Percentiles rank a stretch among this genome's conserved stretches.
These are phyloP conservation scores for Lycophotia porphyrea DNA, from an alignment of 2,888 invertebrate species.

Conservation along the genomic window DNA sequence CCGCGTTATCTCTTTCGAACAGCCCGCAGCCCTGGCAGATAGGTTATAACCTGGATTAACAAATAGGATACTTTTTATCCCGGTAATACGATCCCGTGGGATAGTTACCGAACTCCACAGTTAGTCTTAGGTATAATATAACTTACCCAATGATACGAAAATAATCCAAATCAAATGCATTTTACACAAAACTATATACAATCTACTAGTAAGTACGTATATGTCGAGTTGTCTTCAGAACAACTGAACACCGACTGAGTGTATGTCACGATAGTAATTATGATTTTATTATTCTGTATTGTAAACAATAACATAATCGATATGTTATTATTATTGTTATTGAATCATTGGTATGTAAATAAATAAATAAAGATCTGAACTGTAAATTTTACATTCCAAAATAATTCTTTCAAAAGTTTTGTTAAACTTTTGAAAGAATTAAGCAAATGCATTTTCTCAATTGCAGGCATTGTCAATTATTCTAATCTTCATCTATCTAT, in stretches of 20 bases:
- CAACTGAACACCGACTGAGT: neutral
- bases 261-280: neutral
- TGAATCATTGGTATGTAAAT: neutral
- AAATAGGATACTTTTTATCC: too few species aligned
- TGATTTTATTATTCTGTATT: neutral
- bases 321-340: constrained; percentile 13
- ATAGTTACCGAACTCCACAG: too few species aligned
- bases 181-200: neutral
- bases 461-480: neutral
- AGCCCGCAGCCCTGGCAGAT: too few species aligned
- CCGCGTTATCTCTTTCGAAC: too few species aligned
- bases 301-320: constrained; percentile 11
- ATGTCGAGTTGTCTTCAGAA: neutral
- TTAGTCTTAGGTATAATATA: neutral
- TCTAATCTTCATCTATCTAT: too few species aligned
- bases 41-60: too few species aligned
- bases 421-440: too few species aligned
- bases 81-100: too few species aligned
- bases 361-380: neutral
- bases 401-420: too few species aligned
- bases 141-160: constrained; percentile 24
- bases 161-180: constrained; percentile 21
- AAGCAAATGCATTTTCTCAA: neutral
- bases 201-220: neutral
- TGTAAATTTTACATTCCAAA: neutral